These are phyloP conservation scores for Sphenopsis melanotis DNA, from an alignment of 2,797 vertebrate species.

Conservation along the genomic window DNA sequence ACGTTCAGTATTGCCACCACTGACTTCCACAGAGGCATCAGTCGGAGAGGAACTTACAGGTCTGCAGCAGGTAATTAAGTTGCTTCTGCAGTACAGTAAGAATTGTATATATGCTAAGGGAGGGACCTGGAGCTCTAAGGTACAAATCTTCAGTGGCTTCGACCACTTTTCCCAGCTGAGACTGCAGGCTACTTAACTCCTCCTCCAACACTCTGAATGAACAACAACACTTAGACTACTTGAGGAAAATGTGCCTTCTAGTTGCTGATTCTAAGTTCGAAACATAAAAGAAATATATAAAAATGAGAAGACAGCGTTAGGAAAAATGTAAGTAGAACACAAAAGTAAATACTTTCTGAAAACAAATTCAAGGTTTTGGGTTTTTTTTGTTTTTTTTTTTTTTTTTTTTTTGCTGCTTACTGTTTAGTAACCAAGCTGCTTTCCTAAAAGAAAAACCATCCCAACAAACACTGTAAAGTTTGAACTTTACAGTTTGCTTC, in stretches of 20 bases:
- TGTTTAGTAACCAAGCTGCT: not conserved
- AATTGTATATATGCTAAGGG: not conserved
- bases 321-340: not conserved
- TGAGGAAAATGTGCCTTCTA: not conserved
- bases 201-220: not conserved
- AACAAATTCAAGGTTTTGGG: rapidly evolving
- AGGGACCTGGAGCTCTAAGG: not conserved
- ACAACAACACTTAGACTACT: not conserved
- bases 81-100: not conserved
- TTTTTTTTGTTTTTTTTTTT: rapidly evolving
- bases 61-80: not conserved
- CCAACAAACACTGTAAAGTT: not conserved
- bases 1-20: not conserved
- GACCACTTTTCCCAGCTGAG: not conserved
- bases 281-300: not conserved
- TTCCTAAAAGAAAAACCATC: not conserved
- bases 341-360: not conserved
- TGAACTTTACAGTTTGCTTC: not conserved
- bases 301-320: not conserved
- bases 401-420: not conserved
- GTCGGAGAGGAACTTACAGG: not conserved
- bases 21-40: not conserved
- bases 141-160: not conserved
- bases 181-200: not conserved
- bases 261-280: not conserved